Evolutionary conservation across 2,888 invertebrate genomes (phyloP).

Genomic region (Mythimna impura): DNA sequence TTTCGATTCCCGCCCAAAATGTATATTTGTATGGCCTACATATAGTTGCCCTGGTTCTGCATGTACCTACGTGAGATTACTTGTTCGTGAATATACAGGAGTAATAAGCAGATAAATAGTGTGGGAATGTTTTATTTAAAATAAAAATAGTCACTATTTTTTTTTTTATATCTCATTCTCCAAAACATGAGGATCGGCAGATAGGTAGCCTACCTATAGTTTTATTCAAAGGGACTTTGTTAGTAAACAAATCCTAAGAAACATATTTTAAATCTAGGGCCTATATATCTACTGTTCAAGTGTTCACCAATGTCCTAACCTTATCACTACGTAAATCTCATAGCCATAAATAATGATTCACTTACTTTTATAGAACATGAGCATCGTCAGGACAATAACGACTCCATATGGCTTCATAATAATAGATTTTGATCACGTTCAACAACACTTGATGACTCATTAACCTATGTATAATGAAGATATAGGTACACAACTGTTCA

Average conservation of each 20-base stretch:
- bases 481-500: constrained; percentile 39
- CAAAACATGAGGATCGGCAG: background rate
- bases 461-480: constrained; percentile 36
- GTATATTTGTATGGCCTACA: too few species aligned
- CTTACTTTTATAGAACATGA: constrained; percentile 74
- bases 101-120: too few species aligned
- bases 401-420: constrained; percentile 74
- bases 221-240: too few species aligned
- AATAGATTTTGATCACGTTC: constrained; percentile 62
- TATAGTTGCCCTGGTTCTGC: too few species aligned
- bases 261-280: too few species aligned
- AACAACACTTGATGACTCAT: constrained; percentile 63
- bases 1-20: too few species aligned
- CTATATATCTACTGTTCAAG: background rate
- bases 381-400: constrained; percentile 63
- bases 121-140: too few species aligned
- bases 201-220: too few species aligned
- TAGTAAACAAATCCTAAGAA: too few species aligned
- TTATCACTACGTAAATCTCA: constrained; percentile 2
- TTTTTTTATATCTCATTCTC: background rate
- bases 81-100: too few species aligned
- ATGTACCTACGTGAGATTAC: too few species aligned
- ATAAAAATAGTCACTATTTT: too few species aligned
- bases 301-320: background rate
- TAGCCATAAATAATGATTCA: constrained; percentile 57